Base-by-base conservation (phyloP, 1,140 invertebrate species). In the Trachelipus rathkii region DNA sequence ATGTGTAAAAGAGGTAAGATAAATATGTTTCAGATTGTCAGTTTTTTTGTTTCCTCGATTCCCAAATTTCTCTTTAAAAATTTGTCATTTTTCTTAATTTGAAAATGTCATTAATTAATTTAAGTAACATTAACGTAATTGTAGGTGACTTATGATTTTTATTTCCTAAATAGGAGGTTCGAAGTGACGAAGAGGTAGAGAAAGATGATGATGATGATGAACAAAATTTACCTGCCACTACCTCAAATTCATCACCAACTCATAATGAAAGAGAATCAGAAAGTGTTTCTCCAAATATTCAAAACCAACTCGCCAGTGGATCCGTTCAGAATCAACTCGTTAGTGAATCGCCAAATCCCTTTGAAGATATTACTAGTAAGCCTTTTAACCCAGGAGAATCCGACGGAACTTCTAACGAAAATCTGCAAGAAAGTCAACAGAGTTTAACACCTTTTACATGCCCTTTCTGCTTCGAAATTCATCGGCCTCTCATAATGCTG, bases 1-100 rank as follows among this genome's bases (percentile, higher is more conserved):
- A 19, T 75, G 73, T 67, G 73, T 75, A 5, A 75, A 75, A 66
- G 73, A 75, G 73, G 73, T 75, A 44, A 60, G 8, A 8, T 33
- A 3, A 3, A 33, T 4, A 60, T 60, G 50, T 60, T 60, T 19
- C 11, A 60, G 11, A 15, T 60, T 60, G 11, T 15, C 50, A 15
- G 8, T 15, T n/a, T n/a, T n/a, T n/a, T n/a, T n/a, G n/a, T n/a
- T n/a, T n/a, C n/a, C n/a, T n/a, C n/a, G n/a, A n/a, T n/a, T n/a
- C n/a, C n/a, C n/a, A n/a, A n/a, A n/a, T n/a, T n/a, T n/a, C n/a
- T n/a, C n/a, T n/a, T n/a, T n/a, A 60, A 3, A 15, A 60, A 13
- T 60, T 60, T 60, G 50, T 60, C 19, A 0, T 60, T 60, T 13
- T 60, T 60, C 8, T 3, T 3, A 60, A 60, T 60, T 13, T 60